phyloP scores from a whole-genome alignment of 1,140 invertebrate genomes.

The Elymnias hypermnestra region DNA sequence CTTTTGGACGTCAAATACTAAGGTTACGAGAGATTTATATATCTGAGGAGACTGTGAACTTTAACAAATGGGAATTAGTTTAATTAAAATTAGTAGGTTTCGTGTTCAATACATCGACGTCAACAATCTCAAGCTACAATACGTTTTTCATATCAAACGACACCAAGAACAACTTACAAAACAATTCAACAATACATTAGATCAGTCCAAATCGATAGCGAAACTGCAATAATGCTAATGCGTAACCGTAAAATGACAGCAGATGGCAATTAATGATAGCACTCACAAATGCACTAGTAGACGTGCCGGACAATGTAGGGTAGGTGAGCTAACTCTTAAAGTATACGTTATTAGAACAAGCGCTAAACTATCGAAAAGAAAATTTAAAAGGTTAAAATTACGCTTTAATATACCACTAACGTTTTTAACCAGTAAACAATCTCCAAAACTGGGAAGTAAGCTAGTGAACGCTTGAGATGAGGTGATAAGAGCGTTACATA shows the following conservation, averaged over 20 bases:
- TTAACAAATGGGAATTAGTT: too few relatives aligned
- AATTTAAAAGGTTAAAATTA: neutral
- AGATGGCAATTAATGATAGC: conserved; percentile 65
- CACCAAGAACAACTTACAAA: conserved; percentile 11
- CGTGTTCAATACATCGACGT: conserved; percentile 10
- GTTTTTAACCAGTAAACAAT: too few relatives aligned
- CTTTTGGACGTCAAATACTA: too few relatives aligned
- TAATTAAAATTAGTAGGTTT: too few relatives aligned
- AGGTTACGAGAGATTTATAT: too few relatives aligned
- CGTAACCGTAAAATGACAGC: conserved; percentile 65
- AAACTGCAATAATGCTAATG: conserved; percentile 60
- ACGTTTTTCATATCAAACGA: conserved; percentile 10
- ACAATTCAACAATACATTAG: conserved; percentile 29
- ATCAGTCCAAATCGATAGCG: conserved; percentile 43
- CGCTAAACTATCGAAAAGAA: neutral
- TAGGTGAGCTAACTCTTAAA: conserved; percentile 18
- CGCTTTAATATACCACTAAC: too few relatives aligned
- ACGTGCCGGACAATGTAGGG: conserved; percentile 39
- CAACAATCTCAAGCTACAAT: conserved; percentile 7
- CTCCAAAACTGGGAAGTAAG: too few relatives aligned
- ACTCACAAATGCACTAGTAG: conserved; percentile 32
- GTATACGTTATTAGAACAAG: conserved; percentile 8
- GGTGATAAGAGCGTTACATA: too few relatives aligned
- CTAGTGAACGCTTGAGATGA: too few relatives aligned
- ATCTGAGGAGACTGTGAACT: too few relatives aligned